Conservation (phyloP, 1,140 invertebrate species). For the Cyclargus thomasi region DNA sequence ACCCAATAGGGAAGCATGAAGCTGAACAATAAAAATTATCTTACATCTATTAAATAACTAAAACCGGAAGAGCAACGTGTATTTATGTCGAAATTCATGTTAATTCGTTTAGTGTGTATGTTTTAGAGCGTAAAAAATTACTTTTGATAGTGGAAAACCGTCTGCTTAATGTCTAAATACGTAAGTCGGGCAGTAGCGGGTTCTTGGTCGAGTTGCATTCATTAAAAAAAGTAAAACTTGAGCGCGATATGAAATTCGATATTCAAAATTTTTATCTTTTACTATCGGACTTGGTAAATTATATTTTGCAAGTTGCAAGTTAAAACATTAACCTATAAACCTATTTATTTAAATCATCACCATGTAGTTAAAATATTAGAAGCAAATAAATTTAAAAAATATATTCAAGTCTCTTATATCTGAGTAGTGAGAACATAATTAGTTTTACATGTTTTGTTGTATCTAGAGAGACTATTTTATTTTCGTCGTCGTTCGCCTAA, state of each 20-base stretch:
- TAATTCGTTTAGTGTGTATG: slow-evolving; percentile 17
- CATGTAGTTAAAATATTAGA: neutral
- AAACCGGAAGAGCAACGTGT: slow-evolving; percentile 7
- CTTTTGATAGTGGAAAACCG: slow-evolving; percentile 2
- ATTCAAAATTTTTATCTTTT: slow-evolving; percentile 6
- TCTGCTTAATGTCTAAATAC: slow-evolving; percentile 5
- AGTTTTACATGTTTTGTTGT: too few relatives aligned
- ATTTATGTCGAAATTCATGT: slow-evolving; percentile 16
- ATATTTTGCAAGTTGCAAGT: neutral
- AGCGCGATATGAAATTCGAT: neutral
- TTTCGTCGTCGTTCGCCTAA: too few relatives aligned
- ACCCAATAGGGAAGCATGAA: neutral
- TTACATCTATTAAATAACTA: slow-evolving; percentile 1
- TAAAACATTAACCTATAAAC: neutral
- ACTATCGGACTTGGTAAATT: neutral
- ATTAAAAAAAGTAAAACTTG: slow-evolving; percentile 5
- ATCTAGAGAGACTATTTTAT: too few relatives aligned
- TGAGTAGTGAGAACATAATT: too few relatives aligned
- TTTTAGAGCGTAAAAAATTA: slow-evolving; percentile 31
- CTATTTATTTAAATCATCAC: neutral
- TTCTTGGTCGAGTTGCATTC: neutral
- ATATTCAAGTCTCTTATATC: too few relatives aligned
- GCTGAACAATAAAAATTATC: neutral
- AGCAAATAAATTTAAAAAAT: neutral
- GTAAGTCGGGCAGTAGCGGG: neutral